A percentile compares a stretch with the other conserved stretches of the same genome.
Conservation (phyloP, 2,888 invertebrate species). For the Macaria notata region DNA sequence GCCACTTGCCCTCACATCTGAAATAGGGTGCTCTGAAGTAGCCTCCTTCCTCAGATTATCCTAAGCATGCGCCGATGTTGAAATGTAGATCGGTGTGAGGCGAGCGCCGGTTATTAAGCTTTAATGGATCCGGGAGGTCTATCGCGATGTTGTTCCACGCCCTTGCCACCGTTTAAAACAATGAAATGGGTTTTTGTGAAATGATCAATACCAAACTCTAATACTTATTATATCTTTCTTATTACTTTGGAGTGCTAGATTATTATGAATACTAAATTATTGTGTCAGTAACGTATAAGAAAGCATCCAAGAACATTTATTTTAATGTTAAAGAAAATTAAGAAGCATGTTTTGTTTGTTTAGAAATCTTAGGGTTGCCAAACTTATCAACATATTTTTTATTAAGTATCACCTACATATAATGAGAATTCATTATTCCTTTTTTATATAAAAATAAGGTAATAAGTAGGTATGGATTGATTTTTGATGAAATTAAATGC, state of each 20-base stretch:
- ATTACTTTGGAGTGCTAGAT: neutral
- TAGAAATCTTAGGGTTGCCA: too few relatives aligned
- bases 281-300: neutral
- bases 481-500: too few relatives aligned
- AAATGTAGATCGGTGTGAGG: constrained; percentile 56
- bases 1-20: constrained; percentile 57
- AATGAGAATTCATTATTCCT: too few relatives aligned
- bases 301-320: too few relatives aligned
- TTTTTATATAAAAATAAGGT: too few relatives aligned
- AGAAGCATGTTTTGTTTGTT: neutral
- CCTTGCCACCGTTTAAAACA: constrained; percentile 53
- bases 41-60: constrained; percentile 63
- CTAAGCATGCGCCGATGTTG: constrained; percentile 51
- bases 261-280: neutral
- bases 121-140: constrained; percentile 52
- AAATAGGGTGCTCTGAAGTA: constrained; percentile 60
- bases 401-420: too few relatives aligned
- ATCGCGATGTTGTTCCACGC: constrained; percentile 46
- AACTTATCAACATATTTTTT: neutral
- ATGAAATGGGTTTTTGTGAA: constrained; percentile 53
- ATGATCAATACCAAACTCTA: constrained; percentile 9
- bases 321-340: neutral
- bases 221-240: constrained; percentile 4
- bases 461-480: too few relatives aligned
- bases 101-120: constrained; percentile 55